Percentiles rank a stretch among this genome's conserved stretches.
phyloP scores from a whole-genome alignment of 2,888 invertebrate genomes.

The Scaptomyza flava region DNA sequence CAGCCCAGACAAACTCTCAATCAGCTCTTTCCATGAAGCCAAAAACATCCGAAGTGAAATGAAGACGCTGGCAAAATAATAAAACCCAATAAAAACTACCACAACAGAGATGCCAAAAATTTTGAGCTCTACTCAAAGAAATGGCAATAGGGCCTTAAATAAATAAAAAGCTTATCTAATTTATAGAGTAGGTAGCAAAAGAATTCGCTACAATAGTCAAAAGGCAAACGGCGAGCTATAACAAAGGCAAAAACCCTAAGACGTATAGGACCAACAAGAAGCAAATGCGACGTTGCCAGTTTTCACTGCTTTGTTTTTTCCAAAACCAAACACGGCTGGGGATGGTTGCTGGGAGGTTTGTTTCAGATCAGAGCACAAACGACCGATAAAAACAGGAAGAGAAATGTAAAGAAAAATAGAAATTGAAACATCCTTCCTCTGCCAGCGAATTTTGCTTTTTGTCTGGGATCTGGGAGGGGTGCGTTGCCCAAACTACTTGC shows the following conservation, averaged over 20 bases:
- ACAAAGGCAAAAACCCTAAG: conserved; percentile 33
- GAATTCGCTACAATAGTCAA: conserved; percentile 36
- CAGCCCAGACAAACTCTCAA: conserved; percentile 34
- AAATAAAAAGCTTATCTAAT: conserved; percentile 61
- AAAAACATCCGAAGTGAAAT: conserved; percentile 21
- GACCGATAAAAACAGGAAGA: conserved; percentile 72
- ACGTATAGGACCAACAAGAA: conserved; percentile 20
- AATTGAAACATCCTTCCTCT: conserved; percentile 81
- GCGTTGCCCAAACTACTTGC: conserved; percentile 57
- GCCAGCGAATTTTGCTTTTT: conserved; percentile 28
- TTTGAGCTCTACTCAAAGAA: conserved; percentile 45
- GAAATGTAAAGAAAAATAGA: conserved; percentile 75
- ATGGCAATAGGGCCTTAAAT: conserved; percentile 59
- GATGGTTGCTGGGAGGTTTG: conserved; percentile 52
- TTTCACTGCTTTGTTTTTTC: conserved; percentile 57
- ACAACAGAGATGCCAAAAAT: conserved; percentile 31
- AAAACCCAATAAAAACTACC: conserved; percentile 18
- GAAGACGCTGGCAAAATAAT: conserved; percentile 24
- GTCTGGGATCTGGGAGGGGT: conserved; percentile 14
- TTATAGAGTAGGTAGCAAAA: conserved; percentile 50
- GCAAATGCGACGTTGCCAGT: conserved; percentile 62
- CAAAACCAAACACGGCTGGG: conserved; percentile 20
- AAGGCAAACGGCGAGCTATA: conserved; percentile 31
- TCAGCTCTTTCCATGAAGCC: conserved; percentile 3
- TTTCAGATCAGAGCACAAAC: conserved; percentile 37